Percentiles rank a stretch among this genome's conserved stretches.
Conservation (phyloP, 2,888 invertebrate species). For the Tromatobia lineatoria region DNA sequence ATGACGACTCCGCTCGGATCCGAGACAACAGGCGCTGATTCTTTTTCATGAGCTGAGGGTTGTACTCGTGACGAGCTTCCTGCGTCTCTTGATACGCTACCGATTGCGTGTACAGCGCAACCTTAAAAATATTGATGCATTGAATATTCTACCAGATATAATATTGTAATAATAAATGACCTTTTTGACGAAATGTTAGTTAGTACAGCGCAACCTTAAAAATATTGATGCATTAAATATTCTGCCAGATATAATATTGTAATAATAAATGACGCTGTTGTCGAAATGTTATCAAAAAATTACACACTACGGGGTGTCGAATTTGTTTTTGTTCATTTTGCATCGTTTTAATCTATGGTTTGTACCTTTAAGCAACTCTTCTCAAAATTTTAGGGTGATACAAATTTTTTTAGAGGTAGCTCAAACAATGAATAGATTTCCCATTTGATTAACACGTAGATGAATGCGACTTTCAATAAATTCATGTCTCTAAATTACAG, state of each 20-base stretch:
- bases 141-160: background rate
- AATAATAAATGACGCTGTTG: background rate
- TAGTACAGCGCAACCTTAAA: slow-evolving; percentile 75
- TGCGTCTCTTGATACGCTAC: slow-evolving; percentile 71
- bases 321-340: no score
- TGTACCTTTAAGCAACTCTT: no score
- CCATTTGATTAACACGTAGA: no score
- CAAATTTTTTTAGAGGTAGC: no score
- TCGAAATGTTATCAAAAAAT: no score
- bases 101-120: slow-evolving; percentile 74
- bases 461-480: no score
- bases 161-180: background rate
- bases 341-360: no score
- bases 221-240: slow-evolving; percentile 65
- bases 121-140: slow-evolving; percentile 73
- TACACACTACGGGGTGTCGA: no score
- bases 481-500: no score
- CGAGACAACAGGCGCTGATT: slow-evolving; percentile 63
- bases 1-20: slow-evolving; percentile 34
- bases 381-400: no score
- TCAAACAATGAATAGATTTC: no score
- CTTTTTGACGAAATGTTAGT: background rate
- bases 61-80: slow-evolving; percentile 71
- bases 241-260: background rate
- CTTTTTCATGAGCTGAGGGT: slow-evolving; percentile 66